phyloP scores from a whole-genome alignment of 2,888 invertebrate species.

The Mythimna vitellina region DNA sequence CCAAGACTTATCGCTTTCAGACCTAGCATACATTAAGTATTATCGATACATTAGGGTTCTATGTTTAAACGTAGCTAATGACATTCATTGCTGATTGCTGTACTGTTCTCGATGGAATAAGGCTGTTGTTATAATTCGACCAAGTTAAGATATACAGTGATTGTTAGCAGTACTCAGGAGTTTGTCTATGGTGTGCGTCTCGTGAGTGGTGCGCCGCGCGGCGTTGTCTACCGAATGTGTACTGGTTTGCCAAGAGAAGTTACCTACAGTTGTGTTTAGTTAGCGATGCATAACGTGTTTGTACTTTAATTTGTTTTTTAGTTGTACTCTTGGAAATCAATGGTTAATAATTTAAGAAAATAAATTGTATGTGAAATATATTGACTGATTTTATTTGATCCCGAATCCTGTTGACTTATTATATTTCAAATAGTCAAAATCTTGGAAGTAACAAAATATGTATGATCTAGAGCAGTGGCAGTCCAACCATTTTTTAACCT shows the following conservation, averaged over 20 bases:
- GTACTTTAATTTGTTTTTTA: constrained; percentile 91
- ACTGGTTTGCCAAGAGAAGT: constrained; percentile 90
- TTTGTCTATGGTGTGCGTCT: constrained; percentile 74
- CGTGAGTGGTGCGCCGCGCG: constrained; percentile 88
- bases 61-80: constrained; percentile 86
- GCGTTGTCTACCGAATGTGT: constrained; percentile 86
- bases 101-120: constrained; percentile 83
- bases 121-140: constrained; percentile 86
- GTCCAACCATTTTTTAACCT: no score
- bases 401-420: neutral
- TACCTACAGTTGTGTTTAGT: constrained; percentile 91
- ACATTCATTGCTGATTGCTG: constrained; percentile 86
- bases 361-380: constrained; percentile 90
- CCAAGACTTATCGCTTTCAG: constrained; percentile 89
- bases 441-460: neutral
- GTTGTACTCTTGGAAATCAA: constrained; percentile 91
- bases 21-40: constrained; percentile 86
- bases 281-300: constrained; percentile 91
- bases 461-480: no score
- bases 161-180: constrained; percentile 76
- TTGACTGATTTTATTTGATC: constrained; percentile 65
- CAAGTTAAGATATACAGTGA: constrained; percentile 82
- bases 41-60: constrained; percentile 83
- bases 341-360: constrained; percentile 91
- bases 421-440: neutral